Percentiles rank a stretch among this genome's conserved stretches.
These are phyloP conservation scores for Acleris sparsana DNA, from an alignment of 2,888 invertebrate genomes.

Conservation along the genomic window DNA sequence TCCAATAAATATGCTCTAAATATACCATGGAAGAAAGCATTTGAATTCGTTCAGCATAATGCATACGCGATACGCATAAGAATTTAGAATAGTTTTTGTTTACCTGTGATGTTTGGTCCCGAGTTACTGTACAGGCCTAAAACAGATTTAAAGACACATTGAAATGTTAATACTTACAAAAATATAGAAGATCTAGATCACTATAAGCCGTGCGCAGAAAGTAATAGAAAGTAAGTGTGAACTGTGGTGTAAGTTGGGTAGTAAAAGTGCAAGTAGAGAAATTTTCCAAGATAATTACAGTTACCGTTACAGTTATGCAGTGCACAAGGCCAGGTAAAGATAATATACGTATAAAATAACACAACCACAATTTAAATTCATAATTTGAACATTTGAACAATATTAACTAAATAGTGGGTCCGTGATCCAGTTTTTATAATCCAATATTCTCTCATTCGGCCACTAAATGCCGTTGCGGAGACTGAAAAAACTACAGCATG, in stretches of 20 bases:
- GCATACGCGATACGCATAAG: constrained; percentile 40
- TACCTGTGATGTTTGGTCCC: constrained; percentile 73
- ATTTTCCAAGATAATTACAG: neutral
- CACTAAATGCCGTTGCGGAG: neutral
- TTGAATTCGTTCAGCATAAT: constrained; percentile 19
- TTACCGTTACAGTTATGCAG: no score
- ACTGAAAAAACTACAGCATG: no score
- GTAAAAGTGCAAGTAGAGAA: constrained; percentile 2
- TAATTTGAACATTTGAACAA: constrained; percentile 8
- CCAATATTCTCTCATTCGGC: constrained; percentile 10
- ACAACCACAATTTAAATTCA: neutral
- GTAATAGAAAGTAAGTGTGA: neutral
- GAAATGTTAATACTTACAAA: constrained; percentile 54
- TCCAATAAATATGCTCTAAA: constrained; percentile 30
- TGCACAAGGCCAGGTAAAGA: no score
- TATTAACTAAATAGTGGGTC: constrained; percentile 13
- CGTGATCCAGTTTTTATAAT: constrained; percentile 15
- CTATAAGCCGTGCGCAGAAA: constrained; percentile 3
- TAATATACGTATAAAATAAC: no score
- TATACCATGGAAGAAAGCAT: constrained; percentile 22
- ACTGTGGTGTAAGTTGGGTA: neutral
- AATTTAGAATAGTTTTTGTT: constrained; percentile 42
- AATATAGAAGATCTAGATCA: neutral
- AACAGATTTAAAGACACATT: constrained; percentile 74
- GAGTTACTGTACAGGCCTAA: constrained; percentile 74